Base-by-base conservation (phyloP, 2,113 vertebrate genomes). In the Hyperopisus bebe region DNA sequence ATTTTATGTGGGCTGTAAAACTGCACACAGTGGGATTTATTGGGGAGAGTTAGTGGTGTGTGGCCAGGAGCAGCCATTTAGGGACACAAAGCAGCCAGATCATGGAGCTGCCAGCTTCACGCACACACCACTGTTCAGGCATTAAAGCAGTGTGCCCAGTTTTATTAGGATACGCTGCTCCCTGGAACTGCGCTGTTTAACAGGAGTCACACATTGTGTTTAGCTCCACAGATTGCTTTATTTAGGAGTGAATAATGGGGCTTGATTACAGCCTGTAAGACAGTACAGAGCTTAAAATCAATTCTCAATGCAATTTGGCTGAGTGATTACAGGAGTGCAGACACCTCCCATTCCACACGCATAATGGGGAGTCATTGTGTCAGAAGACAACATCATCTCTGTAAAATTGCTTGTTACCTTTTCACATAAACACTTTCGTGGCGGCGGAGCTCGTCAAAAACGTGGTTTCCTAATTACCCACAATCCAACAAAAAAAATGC, bases 211-310 rank as follows among this genome's bases (percentile, higher is more conserved):
- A 89, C 92, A 93, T 95, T 94, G 92, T 94, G 92, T 93, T 92
- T 91, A 92, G 91, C 90, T 91, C 90, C 92, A 91, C 92, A 93
- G 91, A 94, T 91, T 93, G 92, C 90, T 89, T 89, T 91, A 93
- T 92, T 93, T 93, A 93, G 94, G 93, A 93, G 93, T 95, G 94
- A 95, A 95, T 95, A 95, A 95, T 95, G 94, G 95, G 92, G 92
- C 92, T 95, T 96, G 96, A 96, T 96, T 95, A 94, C 94, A 92
- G 94, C 91, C 94, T 58, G 91, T 92, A 92, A 94, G 92, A 95
- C 93, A 93, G 92, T 92, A 92, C 92, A 93, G 94, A 94, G 94
- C 94, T 94, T 94, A 92, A 94, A 95, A 95, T 95, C 94, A 94
- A 94, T 95, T 94, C 94, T 93, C 91, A 88, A 84, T 93, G 94